phyloP scores from a whole-genome alignment of 2,113 vertebrate genomes.

The Corynorhinus townsendii region DNA sequence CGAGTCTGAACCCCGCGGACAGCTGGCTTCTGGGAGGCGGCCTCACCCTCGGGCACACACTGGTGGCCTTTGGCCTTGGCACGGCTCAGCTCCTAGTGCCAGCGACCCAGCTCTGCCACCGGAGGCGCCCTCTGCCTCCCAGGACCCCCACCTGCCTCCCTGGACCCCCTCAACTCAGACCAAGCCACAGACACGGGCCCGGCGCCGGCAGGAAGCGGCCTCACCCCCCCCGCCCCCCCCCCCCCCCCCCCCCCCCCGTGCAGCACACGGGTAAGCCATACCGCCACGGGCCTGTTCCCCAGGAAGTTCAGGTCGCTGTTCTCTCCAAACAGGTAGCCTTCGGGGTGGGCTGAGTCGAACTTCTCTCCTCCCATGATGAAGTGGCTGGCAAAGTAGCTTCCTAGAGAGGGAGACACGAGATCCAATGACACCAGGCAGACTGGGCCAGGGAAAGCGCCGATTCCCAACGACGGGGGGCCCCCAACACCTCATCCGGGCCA shows the following conservation, averaged over 20 bases:
- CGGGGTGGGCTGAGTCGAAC: slow-evolving; percentile 96
- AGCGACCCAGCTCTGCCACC: neutral
- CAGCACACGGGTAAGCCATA: slow-evolving; percentile 64
- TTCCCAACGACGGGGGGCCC: neutral
- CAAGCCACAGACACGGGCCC: too few species aligned
- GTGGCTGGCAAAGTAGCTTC: slow-evolving; percentile 98
- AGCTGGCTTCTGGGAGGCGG: neutral
- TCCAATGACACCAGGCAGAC: neutral
- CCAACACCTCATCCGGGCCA: neutral
- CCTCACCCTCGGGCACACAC: neutral
- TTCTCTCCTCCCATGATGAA: slow-evolving; percentile 99
- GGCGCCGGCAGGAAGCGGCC: neutral
- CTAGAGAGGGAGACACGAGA: slow-evolving; percentile 76
- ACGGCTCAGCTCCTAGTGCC: neutral
- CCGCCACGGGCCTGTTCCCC: slow-evolving; percentile 94
- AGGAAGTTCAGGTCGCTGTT: slow-evolving; percentile 99
- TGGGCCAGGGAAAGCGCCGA: neutral
- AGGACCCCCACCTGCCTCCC: neutral
- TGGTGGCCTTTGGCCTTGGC: neutral
- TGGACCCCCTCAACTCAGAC: neutral
- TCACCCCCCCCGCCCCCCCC: too few species aligned
- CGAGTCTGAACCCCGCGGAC: neutral
- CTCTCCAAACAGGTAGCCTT: slow-evolving; percentile 99
- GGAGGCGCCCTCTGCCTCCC: neutral
- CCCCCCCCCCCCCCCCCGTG: too few species aligned